phyloP scores from a whole-genome alignment of 2,888 invertebrate genomes.

The Aphodius sticticus region DNA sequence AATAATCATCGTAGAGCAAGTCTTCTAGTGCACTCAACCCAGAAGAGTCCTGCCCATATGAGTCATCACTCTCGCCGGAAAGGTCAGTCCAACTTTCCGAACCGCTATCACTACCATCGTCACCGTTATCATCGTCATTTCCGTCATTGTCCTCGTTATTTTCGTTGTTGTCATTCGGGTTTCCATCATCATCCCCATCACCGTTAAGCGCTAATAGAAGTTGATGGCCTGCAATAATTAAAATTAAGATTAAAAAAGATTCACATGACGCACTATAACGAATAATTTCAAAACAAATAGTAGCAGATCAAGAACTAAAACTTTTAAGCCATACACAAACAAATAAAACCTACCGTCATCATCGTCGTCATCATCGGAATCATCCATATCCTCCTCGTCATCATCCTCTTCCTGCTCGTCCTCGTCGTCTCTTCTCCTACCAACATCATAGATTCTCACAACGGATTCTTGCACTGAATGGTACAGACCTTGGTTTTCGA shows the following conservation, averaged over 20 bases:
- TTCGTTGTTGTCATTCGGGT: slow-evolving; percentile 36
- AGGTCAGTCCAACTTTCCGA: slow-evolving; percentile 45
- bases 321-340: neutral
- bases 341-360: slow-evolving; percentile 21
- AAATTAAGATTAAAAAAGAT: too few relatives aligned
- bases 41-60: slow-evolving; percentile 43
- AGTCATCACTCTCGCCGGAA: slow-evolving; percentile 43
- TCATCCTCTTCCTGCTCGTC: slow-evolving; percentile 74
- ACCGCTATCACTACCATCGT: slow-evolving; percentile 40
- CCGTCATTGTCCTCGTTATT: slow-evolving; percentile 40
- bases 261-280: too few relatives aligned
- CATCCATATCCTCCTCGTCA: slow-evolving; percentile 67
- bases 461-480: slow-evolving; percentile 88
- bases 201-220: slow-evolving; percentile 7
- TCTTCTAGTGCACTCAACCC: slow-evolving; percentile 45
- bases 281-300: too few relatives aligned
- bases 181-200: slow-evolving; percentile 36
- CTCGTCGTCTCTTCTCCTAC: slow-evolving; percentile 84
- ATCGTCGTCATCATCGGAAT: slow-evolving; percentile 66
- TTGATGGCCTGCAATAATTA: neutral
- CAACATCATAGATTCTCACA: slow-evolving; percentile 92
- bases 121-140: slow-evolving; percentile 38
- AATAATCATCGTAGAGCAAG: slow-evolving; percentile 32
- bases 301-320: neutral
- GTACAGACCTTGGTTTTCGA: slow-evolving; percentile 88